Conservation (phyloP, 2,797 vertebrate species). For the Sibirionetta formosa region DNA sequence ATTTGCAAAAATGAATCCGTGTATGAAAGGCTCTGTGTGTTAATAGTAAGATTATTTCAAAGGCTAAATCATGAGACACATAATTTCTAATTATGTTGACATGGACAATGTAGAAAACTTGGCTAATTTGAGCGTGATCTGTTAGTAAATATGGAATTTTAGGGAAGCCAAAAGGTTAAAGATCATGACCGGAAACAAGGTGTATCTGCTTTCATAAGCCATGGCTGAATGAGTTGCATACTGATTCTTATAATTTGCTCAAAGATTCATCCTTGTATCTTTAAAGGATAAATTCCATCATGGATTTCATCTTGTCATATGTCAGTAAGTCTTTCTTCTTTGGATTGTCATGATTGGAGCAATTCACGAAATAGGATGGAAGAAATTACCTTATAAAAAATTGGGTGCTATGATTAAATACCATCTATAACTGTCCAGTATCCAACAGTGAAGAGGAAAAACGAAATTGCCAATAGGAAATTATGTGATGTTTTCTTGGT, state of each 20-base stretch:
- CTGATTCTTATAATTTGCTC: background rate
- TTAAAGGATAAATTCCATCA: background rate
- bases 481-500: slow-evolving; percentile 17
- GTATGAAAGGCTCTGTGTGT: background rate
- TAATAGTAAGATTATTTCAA: background rate
- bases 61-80: background rate
- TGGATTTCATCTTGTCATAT: background rate
- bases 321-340: background rate
- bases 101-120: background rate
- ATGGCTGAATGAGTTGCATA: background rate
- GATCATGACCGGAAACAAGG: background rate
- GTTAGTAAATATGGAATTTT: background rate
- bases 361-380: slow-evolving; percentile 1
- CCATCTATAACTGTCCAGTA: background rate
- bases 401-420: slow-evolving; percentile 16
- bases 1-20: background rate
- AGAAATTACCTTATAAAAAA: slow-evolving; percentile 51
- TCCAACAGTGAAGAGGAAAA: background rate
- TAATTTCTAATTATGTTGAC: background rate
- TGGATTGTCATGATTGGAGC: background rate
- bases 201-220: background rate
- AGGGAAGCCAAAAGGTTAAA: background rate
- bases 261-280: background rate
- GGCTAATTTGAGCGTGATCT: background rate
- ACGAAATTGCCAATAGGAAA: slow-evolving; percentile 7